Evolutionary conservation across 2,888 invertebrate genomes (phyloP).

Genomic region (Odontothrips loti): DNA sequence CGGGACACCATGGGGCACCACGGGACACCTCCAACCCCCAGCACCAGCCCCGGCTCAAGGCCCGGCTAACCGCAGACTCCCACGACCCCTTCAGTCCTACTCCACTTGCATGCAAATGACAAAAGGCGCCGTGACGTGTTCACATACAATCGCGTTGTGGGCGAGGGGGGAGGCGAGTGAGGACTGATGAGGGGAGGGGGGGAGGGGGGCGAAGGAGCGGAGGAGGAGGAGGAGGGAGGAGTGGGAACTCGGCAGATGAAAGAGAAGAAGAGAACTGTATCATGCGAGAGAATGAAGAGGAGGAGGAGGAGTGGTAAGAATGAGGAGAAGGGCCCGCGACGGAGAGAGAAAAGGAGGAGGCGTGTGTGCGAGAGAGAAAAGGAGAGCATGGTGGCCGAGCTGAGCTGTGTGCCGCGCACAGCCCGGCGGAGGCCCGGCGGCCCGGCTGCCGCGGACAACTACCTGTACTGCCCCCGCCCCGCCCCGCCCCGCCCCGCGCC

Average conservation of each 20-base stretch:
- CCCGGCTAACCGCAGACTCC: background rate
- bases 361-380: constrained; percentile 30
- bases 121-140: too few relatives aligned
- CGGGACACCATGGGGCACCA: background rate
- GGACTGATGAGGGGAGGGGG: background rate
- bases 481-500: background rate
- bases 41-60: too few relatives aligned
- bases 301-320: background rate
- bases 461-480: constrained; percentile 40
- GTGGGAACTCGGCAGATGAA: constrained; percentile 35
- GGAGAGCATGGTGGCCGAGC: constrained; percentile 35
- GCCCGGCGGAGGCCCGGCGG: constrained; percentile 18
- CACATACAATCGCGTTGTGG: background rate
- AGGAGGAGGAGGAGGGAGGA: constrained; percentile 10
- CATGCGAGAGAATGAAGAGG: constrained; percentile 30
- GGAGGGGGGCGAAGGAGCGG: background rate
- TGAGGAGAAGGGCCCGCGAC: background rate
- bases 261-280: constrained; percentile 35
- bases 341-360: constrained; percentile 28
- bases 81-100: background rate
- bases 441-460: constrained; percentile 31
- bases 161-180: background rate
- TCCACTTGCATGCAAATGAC: too few relatives aligned
- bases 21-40: background rate
- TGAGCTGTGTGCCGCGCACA: constrained; percentile 35